phyloP scores from a whole-genome alignment of 2,113 vertebrate genomes.

The Notothenia rossii region DNA sequence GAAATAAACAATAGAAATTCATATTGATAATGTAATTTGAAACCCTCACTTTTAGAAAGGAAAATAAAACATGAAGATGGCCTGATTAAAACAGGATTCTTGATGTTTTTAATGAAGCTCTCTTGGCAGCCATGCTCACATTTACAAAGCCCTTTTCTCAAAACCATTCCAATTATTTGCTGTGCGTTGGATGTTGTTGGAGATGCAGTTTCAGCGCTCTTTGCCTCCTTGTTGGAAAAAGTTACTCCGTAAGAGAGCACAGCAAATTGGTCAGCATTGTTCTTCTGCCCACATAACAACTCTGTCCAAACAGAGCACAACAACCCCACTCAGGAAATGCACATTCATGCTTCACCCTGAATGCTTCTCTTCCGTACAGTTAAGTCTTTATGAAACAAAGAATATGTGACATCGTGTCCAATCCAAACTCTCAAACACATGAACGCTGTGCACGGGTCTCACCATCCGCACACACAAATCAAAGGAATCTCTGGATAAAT shows the following conservation, averaged over 20 bases:
- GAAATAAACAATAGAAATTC: background rate
- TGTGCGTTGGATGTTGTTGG: conserved; percentile 35
- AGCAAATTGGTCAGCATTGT: conserved; percentile 51
- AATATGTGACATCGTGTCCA: conserved; percentile 4
- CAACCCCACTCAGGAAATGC: conserved; percentile 47
- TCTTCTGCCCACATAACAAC: conserved; percentile 52
- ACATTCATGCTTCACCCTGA: conserved; percentile 41
- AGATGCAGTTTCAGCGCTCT: conserved; percentile 39
- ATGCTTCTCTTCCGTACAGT: conserved; percentile 42
- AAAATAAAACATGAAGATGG: no score
- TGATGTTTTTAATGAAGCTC: conserved; percentile 25
- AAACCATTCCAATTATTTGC: conserved; percentile 35
- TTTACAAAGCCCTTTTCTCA: conserved; percentile 43
- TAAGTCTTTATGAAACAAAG: conserved; percentile 11
- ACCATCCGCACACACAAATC: background rate
- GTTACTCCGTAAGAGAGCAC: conserved; percentile 16
- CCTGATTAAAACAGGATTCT: background rate
- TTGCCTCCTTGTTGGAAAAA: conserved; percentile 39
- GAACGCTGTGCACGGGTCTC: background rate
- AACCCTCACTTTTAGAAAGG: no score
- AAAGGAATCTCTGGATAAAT: conserved; percentile 22
- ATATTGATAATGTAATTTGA: no score
- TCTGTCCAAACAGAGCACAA: conserved; percentile 13
- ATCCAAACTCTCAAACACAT: conserved; percentile 22
- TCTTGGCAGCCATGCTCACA: conserved; percentile 6